Evolutionary conservation across 1,140 invertebrate species (phyloP), one percentile per base, ranked within the genome.

Genomic region (Drosophila nebulosa): DNA sequence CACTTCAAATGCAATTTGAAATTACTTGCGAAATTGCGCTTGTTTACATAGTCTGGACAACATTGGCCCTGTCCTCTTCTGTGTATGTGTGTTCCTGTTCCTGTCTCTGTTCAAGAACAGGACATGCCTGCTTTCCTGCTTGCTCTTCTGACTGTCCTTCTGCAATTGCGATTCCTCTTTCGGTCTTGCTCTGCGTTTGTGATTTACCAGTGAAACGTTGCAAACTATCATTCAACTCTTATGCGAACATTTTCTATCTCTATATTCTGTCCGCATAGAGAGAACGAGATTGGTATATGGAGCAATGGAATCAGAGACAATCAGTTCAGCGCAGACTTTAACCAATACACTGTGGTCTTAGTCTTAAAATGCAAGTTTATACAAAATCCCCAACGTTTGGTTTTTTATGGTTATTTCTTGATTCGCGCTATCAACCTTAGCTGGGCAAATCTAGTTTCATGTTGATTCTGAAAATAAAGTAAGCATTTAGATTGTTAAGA

Each of bases 1-100:
- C 81, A 71, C 81, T 86, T 86, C 69, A 73, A 79, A 86, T 83
- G 84, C 74, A 86, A 88, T 86, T 88, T 70, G 42, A 66, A 86
- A 76, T 65, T 77, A 76, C 72, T 75, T 69, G 73, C 36, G 27
- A 69, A 75, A 27, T 69, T 66, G 26, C 46, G 57, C 83, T 88
- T 86, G 84, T 88, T 86, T 88, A 83, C 78, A 89, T 67, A 68
- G 71, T 62, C 61, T n/a, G 50, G 42, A 63, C 56, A 50, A 60
- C 76, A 67, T 53, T 16, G 22, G 56, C 18, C 51, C 50, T 12
- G n/a, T 30, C 59, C 42, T 9, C 16, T n/a, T 22, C n/a, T 21
- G 30, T 32, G 30, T 32, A 3, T 32, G 9, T 12, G 10, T 32
- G 30, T 30, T 35, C 12, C 35, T 14, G 10, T 7, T 27, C n/a